These are phyloP conservation scores for Eurypyga helias DNA, from an alignment of 2,113 vertebrate species.

Conservation along the genomic window DNA sequence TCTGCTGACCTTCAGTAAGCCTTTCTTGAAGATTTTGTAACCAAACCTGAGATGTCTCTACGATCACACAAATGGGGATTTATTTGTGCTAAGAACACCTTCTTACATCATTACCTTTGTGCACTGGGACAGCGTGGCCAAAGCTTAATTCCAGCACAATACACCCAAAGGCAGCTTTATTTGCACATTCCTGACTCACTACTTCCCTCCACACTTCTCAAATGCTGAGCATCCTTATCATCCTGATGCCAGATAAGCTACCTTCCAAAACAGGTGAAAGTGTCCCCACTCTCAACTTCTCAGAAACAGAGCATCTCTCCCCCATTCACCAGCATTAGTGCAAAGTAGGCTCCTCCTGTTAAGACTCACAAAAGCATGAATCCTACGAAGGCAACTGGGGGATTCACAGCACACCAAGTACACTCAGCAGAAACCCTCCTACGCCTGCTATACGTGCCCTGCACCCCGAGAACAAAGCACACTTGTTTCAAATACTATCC, in stretches of 20 bases:
- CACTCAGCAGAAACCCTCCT: fast-evolving
- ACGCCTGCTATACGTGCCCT: neutral
- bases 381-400: neutral
- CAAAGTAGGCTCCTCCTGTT: neutral
- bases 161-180: neutral
- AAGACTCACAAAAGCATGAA: neutral
- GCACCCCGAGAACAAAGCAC: neutral
- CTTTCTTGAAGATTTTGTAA: neutral
- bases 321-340: neutral
- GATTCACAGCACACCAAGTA: neutral
- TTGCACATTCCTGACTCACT: neutral
- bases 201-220: neutral
- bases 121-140: fast-evolving
- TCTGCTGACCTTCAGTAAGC: neutral
- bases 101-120: neutral
- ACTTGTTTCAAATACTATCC: neutral
- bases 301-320: neutral
- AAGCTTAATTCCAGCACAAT: neutral
- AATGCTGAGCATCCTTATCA: neutral
- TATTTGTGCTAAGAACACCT: neutral
- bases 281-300: neutral
- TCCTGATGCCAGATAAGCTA: neutral
- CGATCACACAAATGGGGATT: neutral
- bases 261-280: neutral
- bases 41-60: neutral